Evolutionary conservation across 2,888 invertebrate genomes (phyloP), one percentile per base, ranked within the genome.

Genomic region (Erebia ligea): DNA sequence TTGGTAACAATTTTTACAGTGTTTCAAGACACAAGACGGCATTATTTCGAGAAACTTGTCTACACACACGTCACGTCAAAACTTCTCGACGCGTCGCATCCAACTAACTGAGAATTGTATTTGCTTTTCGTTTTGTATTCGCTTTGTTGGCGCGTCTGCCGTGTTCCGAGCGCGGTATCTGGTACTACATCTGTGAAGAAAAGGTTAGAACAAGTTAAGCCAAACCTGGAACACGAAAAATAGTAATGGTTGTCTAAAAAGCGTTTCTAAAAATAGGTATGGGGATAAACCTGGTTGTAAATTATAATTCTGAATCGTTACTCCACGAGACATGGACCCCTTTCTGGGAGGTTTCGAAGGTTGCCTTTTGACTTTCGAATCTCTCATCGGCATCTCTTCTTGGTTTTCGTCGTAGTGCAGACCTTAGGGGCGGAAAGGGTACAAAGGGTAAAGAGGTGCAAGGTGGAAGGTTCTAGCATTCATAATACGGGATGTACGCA

Each of bases 391-490:
- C 73, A 88, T 81, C 34, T 92, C 92, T 62, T 92, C 92, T 66
- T 88, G 91, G 69, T 84, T 96, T 82, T 98, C 98, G 78, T 98
- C 98, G 88, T 97, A 98, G 86, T 97, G 97, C 19, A 98, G 92
- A 78, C 98, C 97, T 97, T 87, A 56, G 65, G 73, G 78, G 80
- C 1, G 82, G 64, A 75, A 58, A 68, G 73, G 74, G 72, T 73
- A 61, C 34, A 66, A 45, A 70, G 58, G 59, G 59, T 52, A 54
- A 63, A 64, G 34, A 40, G 17, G 19, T 48, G 62, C 62, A 62
- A 48, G 62, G 62, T 48, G 25, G 2, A 25, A 3, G 25, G 25
- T 5, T 13, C 61, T 62, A 62, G 40, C 62, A 62, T 45, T 48
- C 62, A 45, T 48, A 19, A 45, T 61, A 40, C 40, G 17, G 45